phyloP scores from a whole-genome alignment of 2,797 vertebrate genomes.

The Cichlasoma orientale region DNA sequence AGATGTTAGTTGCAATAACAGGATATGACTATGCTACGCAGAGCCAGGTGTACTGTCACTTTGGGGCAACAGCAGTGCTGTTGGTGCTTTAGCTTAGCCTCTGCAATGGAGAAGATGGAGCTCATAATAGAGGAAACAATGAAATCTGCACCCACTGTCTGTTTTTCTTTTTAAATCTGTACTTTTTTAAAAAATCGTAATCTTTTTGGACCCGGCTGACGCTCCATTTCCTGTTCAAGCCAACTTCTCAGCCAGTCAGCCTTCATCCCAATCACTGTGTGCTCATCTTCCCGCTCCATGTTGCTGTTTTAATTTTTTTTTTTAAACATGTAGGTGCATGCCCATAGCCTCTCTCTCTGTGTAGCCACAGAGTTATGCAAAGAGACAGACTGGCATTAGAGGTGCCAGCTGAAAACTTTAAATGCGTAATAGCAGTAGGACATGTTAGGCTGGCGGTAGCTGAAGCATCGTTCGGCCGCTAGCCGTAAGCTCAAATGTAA shows the following conservation, averaged over 20 bases:
- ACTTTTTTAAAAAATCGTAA: not conserved
- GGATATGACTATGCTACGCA: not conserved
- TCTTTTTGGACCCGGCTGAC: not conserved
- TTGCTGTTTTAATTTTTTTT: too few species aligned
- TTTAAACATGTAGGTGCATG: too few species aligned
- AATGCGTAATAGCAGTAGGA: not conserved
- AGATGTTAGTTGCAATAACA: accelerated
- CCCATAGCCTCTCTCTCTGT: too few species aligned
- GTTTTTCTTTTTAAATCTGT: not conserved
- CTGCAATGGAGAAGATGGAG: too few species aligned
- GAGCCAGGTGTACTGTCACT: not conserved
- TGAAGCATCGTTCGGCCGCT: too few species aligned
- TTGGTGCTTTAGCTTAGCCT: not conserved
- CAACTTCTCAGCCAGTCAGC: too few species aligned
- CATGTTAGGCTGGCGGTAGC: not conserved
- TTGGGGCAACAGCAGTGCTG: not conserved
- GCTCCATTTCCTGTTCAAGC: not conserved
- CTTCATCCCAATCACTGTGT: too few species aligned
- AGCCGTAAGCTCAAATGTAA: too few species aligned
- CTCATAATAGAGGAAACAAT: not conserved
- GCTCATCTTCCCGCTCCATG: too few species aligned
- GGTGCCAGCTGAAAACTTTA: not conserved
- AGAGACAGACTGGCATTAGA: not conserved
- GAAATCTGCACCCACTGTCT: not conserved
- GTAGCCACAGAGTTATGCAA: too few species aligned